Evolutionary conservation across 2,797 vertebrate genomes (phyloP), one percentile per base, ranked within the genome.

Genomic region (Helostoma temminkii): DNA sequence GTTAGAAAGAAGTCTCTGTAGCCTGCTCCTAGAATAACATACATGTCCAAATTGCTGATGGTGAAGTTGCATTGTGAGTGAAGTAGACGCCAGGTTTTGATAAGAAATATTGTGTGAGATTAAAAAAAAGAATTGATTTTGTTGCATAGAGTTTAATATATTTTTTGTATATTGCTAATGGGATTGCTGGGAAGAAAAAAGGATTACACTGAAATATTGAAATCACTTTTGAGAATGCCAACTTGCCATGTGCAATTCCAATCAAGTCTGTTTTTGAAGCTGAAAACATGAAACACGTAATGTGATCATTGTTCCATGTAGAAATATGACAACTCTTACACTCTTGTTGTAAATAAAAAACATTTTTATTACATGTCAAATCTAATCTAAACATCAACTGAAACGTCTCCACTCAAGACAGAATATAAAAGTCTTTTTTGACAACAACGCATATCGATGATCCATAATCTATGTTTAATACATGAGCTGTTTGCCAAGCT

Each of bases 301-400:
- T 30, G 9, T 6, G 28, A n/a, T 30, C 28, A 30, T 3, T 30
- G 28, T 30, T 5, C 28, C 28, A 30, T 6, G 5, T 30, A 30
- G 28, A 34, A 10, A 34, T 34, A 34, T 34, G 9, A 11, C 32
- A 34, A 34, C 32, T 11, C 9, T 34, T 34, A 11, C 9, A 34
- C 32, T 34, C 9, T 34, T 34, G 2, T 50, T 32, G 50, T n/a
- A 18, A 11, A 21, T n/a, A n/a, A 57, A 48, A 24, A 6, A 6
- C 8, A 21, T 55, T 48, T 56, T 24, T 22, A 12, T 24, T 45
- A 47, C 21, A 24, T 25, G 53, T 67, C 66, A 5, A 36, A 30
- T 58, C 26, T 55, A 26, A 42, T 62, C n/a, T n/a, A 45, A 74
- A 67, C 46, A 54, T 57, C 47, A 36, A 8, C 30, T 39, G 15